Conservation (phyloP, 2,113 vertebrate species). For the Hyperoodon ampullatus region DNA sequence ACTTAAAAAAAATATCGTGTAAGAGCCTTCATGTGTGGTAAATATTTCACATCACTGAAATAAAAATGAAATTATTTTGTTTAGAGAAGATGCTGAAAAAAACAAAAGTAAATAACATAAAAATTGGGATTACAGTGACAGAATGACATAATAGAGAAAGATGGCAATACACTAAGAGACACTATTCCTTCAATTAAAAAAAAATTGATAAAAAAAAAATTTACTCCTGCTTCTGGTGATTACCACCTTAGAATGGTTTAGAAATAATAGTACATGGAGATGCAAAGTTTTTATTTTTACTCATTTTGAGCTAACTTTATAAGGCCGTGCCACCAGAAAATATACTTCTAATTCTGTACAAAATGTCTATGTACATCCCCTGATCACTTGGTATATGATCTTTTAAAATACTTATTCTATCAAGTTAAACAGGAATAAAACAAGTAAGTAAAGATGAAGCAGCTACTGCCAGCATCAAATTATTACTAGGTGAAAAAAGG, state of each 20-base stretch:
- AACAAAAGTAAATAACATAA: background rate
- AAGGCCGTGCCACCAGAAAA: background rate
- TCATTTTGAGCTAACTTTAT: background rate
- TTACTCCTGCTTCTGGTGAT: background rate
- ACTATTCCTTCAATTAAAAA: accelerated
- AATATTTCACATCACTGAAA: background rate
- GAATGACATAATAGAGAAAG: background rate
- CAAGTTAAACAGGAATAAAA: background rate
- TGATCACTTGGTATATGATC: background rate
- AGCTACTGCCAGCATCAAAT: background rate
- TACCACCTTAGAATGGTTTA: background rate
- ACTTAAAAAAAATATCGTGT: background rate
- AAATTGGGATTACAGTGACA: background rate
- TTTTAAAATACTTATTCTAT: background rate
- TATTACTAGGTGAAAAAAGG: background rate
- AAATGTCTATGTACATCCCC: accelerated
- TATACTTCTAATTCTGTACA: background rate
- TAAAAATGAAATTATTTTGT: background rate
- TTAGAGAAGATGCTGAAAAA: background rate
- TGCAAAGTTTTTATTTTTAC: background rate
- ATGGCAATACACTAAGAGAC: accelerated
- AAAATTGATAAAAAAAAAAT: background rate
- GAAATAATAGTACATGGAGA: background rate
- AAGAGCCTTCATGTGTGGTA: background rate
- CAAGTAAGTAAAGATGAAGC: background rate